phyloP scores from a whole-genome alignment of 2,888 invertebrate genomes.

The Scaptomyza flava region DNA sequence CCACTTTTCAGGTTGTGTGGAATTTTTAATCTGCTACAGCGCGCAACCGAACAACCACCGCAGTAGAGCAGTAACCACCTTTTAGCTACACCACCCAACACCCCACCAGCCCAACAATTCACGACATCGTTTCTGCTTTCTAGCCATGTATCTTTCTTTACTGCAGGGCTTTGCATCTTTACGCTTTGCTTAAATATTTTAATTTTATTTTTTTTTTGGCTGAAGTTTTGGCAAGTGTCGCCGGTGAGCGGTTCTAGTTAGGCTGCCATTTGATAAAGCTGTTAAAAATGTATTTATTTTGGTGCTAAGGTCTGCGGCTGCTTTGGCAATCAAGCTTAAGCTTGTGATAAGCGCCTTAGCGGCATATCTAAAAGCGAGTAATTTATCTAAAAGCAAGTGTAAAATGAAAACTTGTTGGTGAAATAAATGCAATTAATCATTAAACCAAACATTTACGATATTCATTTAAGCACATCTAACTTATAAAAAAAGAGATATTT shows the following conservation, averaged over 20 bases:
- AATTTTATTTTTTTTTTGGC: constrained; percentile 71
- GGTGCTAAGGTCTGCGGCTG: constrained; percentile 40
- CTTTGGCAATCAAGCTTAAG: constrained; percentile 49
- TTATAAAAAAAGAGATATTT: constrained; percentile 7
- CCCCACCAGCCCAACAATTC: background rate
- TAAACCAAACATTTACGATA: too few relatives aligned
- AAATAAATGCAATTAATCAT: background rate
- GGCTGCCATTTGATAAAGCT: constrained; percentile 68
- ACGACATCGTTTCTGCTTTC: constrained; percentile 3
- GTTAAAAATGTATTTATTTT: constrained; percentile 76
- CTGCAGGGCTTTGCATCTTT: constrained; percentile 76
- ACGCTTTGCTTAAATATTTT: constrained; percentile 78
- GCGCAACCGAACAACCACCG: constrained; percentile 57
- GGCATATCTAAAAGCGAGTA: constrained; percentile 22
- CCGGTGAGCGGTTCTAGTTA: constrained; percentile 33
- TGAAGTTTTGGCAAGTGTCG: constrained; percentile 69
- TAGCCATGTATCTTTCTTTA: constrained; percentile 72
- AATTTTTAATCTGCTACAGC: constrained; percentile 74
- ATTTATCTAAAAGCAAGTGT: constrained; percentile 8
- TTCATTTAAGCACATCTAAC: background rate
- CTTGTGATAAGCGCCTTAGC: constrained; percentile 54
- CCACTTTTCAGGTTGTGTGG: constrained; percentile 70
- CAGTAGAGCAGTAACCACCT: constrained; percentile 29
- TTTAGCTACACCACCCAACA: background rate
- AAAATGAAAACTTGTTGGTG: constrained; percentile 1